Base-by-base conservation (phyloP, 2,888 invertebrate genomes). In the Palloptera scutellata region DNA sequence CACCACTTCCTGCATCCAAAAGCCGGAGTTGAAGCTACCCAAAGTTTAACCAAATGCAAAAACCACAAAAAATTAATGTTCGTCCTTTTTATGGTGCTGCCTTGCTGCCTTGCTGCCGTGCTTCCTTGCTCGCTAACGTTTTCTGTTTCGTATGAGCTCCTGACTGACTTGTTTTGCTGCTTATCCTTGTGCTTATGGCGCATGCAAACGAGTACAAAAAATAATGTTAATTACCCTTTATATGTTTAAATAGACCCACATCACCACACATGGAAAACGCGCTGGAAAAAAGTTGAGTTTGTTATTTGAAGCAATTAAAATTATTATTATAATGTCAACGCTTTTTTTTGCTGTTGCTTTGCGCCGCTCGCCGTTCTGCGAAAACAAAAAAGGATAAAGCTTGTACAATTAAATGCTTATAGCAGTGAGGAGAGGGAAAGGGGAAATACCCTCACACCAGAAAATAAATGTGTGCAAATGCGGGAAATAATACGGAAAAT, bases 251-350 rank as follows among this genome's bases (percentile, higher is more conserved):
- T 45, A 54, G 53, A 66, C 57, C 52, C 64, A 68, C 65, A 69
- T 57, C 52, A 61, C 5, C 59, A 43, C 48, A 19, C 9, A 55
- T 51, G 58, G 3, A n/a, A 66, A n/a, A 57, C 45, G 55, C 62
- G 30, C 30, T 30, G 30, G 6, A 76, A 72, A 74, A 76, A 74
- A 73, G 72, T 62, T 57, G 53, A 54, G 55, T 57, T 75, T 81
- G 78, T 79, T 80, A 77, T 82, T 78, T 77, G 73, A 76, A 75
- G 79, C 81, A 81, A 81, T 81, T 81, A 82, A 82, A 81, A 82
- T 81, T 81, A 82, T 81, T 81, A 81, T 81, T 82, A 80, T 79
- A 82, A 81, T 81, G 81, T 82, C 82, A 82, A 81, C 81, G 80
- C 80, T 80, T 77, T 76, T 72, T 68, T 67, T 54, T 30, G 40